Base-by-base conservation (phyloP, 2,113 vertebrate genomes). In the Perca fluviatilis region DNA sequence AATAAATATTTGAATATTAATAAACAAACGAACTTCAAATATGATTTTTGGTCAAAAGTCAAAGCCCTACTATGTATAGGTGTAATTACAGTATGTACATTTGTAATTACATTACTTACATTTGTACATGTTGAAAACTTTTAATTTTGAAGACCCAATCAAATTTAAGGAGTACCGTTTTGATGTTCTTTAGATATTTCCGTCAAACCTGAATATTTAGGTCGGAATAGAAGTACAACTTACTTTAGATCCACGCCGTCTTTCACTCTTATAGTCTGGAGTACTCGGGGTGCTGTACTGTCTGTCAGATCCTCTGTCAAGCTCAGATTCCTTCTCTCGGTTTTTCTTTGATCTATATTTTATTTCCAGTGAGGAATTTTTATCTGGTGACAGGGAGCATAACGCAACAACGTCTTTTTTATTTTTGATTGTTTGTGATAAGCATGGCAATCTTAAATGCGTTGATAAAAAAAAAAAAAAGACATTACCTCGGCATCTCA, bases 261-360 rank as follows among this genome's bases (percentile, higher is more conserved):
- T 90, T 73, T 96, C 95, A 43, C 92, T 93, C 83, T 85, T 95
- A 50, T 95, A 95, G 51, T 95, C 95, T 6, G 93, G 93, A 43
- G 94, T 94, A 64, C 93, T 93, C 0, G 92, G 83, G 14, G 91
- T 93, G 79, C 93, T 94, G 65, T 95, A 90, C 51, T 93, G 91
- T 82, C 82, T 95, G 19, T 96, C 96, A 2, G 46, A 71, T 46
- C 67, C 10, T 60, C 89, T 86, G 4, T 96, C 96, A 11, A 85
- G 61, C 4, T 97, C 96, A 2, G 76, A 15, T 2, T 96, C 95
- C 77, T 92, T 94, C 0, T 97, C 96, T 18, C 93, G 84, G 51
- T 25, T 94, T 81, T 98, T 98, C 92, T 98, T 98, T 80, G 96
- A 95, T 66, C 97, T 94, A 74, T 97, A 98, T 33, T 96, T 96